Evolutionary conservation across 2,797 vertebrate genomes (phyloP), one percentile per base, ranked within the genome.

Genomic region (Melanotaenia boesemani): DNA sequence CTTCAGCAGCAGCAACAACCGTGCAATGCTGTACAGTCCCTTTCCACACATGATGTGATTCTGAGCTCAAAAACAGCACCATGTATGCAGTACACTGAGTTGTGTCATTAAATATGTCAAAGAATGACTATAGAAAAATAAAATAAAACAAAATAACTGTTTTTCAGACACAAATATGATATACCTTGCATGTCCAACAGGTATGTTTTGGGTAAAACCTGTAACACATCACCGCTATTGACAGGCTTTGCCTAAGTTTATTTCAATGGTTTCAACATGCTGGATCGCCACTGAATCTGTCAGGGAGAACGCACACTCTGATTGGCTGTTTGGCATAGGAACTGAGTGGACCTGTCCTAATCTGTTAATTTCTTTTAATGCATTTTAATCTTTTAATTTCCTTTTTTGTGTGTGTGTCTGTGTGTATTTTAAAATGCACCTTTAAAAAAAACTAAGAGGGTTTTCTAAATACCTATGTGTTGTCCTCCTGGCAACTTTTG

Each of bases 1-100:
- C 67, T 74, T 63, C 5, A 18, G 20, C 18, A 18, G 20, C 46
- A 39, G 68, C 66, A 58, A 75, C 72, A 66, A 41, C 74, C 69
- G 57, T 67, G 52, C 72, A 34, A 8, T 56, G 22, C 61, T 26
- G 70, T 34, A 62, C 62, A 41, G 2, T 63, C 44, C 63, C 30
- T 76, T 72, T 75, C 41, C 41, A 12, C 60, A 63, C 28, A 46
- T 52, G 13, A 58, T 57, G 57, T 46, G 26, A 73, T 26, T 56
- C 28, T 30, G 60, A 57, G 60, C 26, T 32, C 52, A 67, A 71
- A 61, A 70, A 20, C 63, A 70, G 67, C 64, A 32, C 16, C 34
- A 9, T 16, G 24, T 6, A 12, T 10, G 22, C 24, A 34, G 16
- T 16, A 26, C 39, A 34, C 2, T 26, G 13, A 59, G 30, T 26